Evolutionary conservation across 30 jellyfish, hydroid and myxozoan genomes (phyloP), one percentile per base, ranked within the genome.

Genomic region (Turritopsis rubra): DNA sequence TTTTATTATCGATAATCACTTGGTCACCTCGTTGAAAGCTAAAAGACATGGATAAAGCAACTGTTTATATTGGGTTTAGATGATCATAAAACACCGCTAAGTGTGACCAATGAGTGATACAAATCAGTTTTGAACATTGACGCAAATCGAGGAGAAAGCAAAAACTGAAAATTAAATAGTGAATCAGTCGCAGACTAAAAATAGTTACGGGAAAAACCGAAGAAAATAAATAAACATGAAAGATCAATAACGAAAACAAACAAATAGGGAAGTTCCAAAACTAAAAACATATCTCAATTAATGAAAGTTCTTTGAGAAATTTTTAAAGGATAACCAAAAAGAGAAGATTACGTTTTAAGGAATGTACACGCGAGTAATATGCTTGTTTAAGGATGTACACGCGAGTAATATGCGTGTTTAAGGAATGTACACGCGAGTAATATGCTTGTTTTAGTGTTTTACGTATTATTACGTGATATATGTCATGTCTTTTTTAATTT

Each of bases 1-100:
- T 96, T 73, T 96, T 87, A 77, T 94, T 94, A 68, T 94, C 99
- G 23, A 94, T 88, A 53, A 82, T 52, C 29, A 94, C 99, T 84
- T 87, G 86, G 52, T 94, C 99, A 21, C 99, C 99, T 75, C 89
- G 89, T 53, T 94, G 97, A 84, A 94, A 94, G 97, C 99, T 94
- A 29, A 72, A 87, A 52, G 16, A 1, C 28, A 68, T 1, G 60
- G 60, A 41, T 41, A 41, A 41, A 5, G 13, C 60, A 41, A 41
- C 60, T 3, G 29, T n/a, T 41, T 27, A 84, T 13, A 79, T 16
- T 1, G 18, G 7, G 29, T 1, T n/a, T 13, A 24, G 7, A 21
- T 13, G 24, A 78, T 79, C 79, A n/a, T 7, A 78, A 84, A 52
- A 78, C 16, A 26, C 27, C 80, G 28, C 41, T 8, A 29, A 8